Percentiles rank a stretch among this genome's conserved stretches.
phyloP scores from a whole-genome alignment of 53 echinoderm and acorn worm species.

The Astropecten irregularis region DNA sequence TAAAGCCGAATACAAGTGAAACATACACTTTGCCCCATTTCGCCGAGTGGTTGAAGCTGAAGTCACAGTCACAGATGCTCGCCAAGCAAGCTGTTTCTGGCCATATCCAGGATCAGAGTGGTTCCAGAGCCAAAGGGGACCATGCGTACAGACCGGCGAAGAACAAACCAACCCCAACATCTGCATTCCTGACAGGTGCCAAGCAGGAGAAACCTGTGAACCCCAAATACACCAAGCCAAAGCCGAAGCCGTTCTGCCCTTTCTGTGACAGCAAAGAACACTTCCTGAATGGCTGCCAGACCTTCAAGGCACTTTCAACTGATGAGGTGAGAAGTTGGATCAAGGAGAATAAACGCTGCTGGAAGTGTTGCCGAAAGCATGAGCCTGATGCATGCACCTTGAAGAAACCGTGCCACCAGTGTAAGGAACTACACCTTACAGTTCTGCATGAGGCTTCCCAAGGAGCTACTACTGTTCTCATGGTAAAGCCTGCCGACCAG shows the following conservation, averaged over 20 bases:
- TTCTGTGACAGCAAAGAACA: conserved; percentile 6
- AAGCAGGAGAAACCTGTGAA: neutral
- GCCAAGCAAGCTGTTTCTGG: conserved; percentile 22
- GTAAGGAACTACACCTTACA: conserved; percentile 22
- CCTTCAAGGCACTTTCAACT: neutral
- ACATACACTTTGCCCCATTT: conserved; percentile 25
- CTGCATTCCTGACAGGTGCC: neutral
- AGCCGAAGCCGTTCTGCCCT: conserved; percentile 4
- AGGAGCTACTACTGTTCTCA: neutral
- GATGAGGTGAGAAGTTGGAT: conserved; percentile 4
- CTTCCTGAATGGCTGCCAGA: conserved; percentile 21
- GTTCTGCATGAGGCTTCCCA: conserved; percentile 17
- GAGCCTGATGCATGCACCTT: conserved; percentile 19
- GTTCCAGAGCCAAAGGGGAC: neutral
- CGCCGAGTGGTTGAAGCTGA: conserved; percentile 6
- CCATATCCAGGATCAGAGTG: neutral
- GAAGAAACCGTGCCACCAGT: conserved; percentile 19
- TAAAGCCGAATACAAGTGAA: conserved; percentile 12
- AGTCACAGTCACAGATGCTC: conserved; percentile 16
- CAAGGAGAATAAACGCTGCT: conserved; percentile 4
- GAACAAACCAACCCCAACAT: neutral
- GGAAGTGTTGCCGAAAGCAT: conserved; percentile 27
- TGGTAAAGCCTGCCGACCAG: conserved; percentile 7
- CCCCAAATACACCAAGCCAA: neutral
- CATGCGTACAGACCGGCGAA: neutral